Evolutionary conservation across 2,888 invertebrate genomes (phyloP).

Genomic region (Eilema sororculum): DNA sequence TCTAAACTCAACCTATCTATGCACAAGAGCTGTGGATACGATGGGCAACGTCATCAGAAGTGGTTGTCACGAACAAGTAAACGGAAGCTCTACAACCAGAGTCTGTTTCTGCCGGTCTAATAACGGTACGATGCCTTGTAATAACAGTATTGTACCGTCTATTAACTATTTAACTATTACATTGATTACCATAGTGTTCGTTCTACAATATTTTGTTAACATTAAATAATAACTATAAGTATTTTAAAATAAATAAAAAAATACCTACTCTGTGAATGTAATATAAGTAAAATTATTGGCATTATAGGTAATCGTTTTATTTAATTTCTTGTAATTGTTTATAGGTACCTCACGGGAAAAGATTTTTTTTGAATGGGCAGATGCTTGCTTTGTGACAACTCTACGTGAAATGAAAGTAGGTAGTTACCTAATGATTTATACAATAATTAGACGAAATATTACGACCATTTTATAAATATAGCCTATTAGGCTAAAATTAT

Average conservation of each 20-base stretch:
- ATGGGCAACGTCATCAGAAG: slow-evolving; percentile 79
- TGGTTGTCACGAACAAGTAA: slow-evolving; percentile 87
- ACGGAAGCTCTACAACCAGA: slow-evolving; percentile 72
- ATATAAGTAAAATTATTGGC: background rate
- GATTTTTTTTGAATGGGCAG: too few relatives aligned
- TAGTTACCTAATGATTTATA: too few relatives aligned
- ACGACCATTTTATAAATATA: too few relatives aligned
- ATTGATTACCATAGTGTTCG: background rate
- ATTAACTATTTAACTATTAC: slow-evolving; percentile 39
- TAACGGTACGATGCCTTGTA: slow-evolving; percentile 75
- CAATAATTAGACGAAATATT: too few relatives aligned
- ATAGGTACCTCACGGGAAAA: too few relatives aligned
- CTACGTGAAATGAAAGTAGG: too few relatives aligned
- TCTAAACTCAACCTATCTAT: slow-evolving; percentile 90
- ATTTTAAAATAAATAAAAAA: background rate
- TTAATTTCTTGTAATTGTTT: background rate
- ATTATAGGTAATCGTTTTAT: background rate
- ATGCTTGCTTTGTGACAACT: too few relatives aligned
- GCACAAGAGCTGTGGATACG: slow-evolving; percentile 87
- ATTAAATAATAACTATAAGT: background rate
- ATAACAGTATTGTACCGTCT: slow-evolving; percentile 50
- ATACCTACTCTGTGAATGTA: background rate
- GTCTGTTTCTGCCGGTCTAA: slow-evolving; percentile 78
- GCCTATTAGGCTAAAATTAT: too few relatives aligned
- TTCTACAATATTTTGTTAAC: slow-evolving; percentile 11